phyloP scores from a whole-genome alignment of 37 sponge, comb jelly and placozoan species.

The Cladorhizidae sp. region DNA sequence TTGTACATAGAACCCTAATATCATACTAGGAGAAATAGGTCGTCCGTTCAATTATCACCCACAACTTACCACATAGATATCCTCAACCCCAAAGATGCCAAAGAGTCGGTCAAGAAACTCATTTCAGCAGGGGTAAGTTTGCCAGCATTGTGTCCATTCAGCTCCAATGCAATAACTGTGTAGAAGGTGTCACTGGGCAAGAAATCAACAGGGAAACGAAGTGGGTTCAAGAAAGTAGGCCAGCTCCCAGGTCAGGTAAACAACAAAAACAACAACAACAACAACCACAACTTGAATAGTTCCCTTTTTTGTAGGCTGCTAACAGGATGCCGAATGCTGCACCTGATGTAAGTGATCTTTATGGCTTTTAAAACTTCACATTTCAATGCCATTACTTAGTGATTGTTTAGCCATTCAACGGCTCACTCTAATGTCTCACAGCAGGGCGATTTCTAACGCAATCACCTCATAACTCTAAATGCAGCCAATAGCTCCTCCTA shows the following conservation, averaged over 20 bases:
- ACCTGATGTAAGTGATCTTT: too few species aligned
- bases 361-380: too few species aligned
- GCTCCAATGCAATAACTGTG: neutral
- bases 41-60: too few species aligned
- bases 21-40: too few species aligned
- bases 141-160: too few species aligned
- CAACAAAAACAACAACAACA: neutral
- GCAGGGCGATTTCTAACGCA: too few species aligned
- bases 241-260: slow-evolving; percentile 49
- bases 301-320: neutral
- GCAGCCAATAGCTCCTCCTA: neutral
- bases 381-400: too few species aligned
- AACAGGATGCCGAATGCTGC: neutral
- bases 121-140: slow-evolving; percentile 60
- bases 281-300: neutral
- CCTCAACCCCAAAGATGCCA: slow-evolving; percentile 75
- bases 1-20: too few species aligned
- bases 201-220: slow-evolving; percentile 42
- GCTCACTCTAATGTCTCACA: too few species aligned
- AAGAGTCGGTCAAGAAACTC: slow-evolving; percentile 66
- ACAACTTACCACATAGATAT: slow-evolving; percentile 25
- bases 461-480: too few species aligned
- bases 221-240: slow-evolving; percentile 79
- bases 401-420: too few species aligned
- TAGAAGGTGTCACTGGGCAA: slow-evolving; percentile 60